Conservation (phyloP, 2,113 vertebrate species). For the Phalacrocorax pelagicus region DNA sequence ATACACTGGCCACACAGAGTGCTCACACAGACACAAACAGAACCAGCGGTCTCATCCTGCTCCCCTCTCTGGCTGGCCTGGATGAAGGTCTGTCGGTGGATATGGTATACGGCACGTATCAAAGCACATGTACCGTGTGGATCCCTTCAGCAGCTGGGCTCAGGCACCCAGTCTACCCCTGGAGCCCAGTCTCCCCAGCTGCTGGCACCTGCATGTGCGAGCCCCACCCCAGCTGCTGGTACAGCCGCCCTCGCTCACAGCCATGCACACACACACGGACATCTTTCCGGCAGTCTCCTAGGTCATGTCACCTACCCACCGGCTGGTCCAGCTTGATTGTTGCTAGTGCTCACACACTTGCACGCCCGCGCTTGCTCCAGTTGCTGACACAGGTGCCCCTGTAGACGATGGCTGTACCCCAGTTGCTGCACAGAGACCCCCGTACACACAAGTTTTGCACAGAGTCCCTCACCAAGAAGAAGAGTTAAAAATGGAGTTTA, state of each 20-base stretch:
- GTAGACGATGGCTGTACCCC: not conserved
- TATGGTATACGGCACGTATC: not conserved
- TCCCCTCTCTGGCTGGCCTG: not conserved
- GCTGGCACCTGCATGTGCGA: not conserved
- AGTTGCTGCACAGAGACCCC: not conserved
- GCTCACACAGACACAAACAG: not conserved
- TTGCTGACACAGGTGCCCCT: not conserved
- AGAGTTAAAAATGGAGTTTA: not conserved
- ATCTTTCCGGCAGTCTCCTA: not conserved
- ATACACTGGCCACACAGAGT: not conserved
- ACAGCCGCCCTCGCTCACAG: not conserved
- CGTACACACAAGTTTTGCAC: rapidly evolving
- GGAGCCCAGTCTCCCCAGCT: not conserved
- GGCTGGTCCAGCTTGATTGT: not conserved
- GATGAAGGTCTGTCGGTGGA: not conserved
- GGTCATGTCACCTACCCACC: not conserved
- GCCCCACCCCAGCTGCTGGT: not conserved
- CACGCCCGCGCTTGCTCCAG: too few species aligned
- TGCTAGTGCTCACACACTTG: not conserved
- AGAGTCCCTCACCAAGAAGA: not conserved
- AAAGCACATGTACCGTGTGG: rapidly evolving
- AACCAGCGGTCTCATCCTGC: not conserved
- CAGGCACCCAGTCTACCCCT: not conserved
- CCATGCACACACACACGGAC: not conserved
- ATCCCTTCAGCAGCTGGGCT: not conserved